Base-by-base conservation (phyloP, 2,797 vertebrate genomes). In the Channallabes apus region DNA sequence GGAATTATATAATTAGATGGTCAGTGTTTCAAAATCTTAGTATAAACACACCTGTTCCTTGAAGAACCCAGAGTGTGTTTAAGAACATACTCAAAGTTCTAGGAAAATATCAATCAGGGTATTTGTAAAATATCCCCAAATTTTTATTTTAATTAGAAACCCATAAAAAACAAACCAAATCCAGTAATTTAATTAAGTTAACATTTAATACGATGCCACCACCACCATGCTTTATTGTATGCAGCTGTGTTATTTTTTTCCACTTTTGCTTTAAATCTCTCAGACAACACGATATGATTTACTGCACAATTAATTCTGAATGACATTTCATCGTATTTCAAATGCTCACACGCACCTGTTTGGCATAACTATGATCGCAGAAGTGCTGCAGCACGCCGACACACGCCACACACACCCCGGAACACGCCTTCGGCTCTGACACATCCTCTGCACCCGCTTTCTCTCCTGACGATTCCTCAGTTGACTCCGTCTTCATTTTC, bases 361-460 rank as follows among this genome's bases (percentile, higher is more conserved):
- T 91, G 32, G 96, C 94, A 90, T 97, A 97, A 77, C 91, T 86
- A 18, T 80, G 65, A 86, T 95, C 93, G 2, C 96, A 96, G 86
- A 96, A 94, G 4, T 96, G 93, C 92, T 99, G 97, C 38, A 99
- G 95, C 86, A 99, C 88, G 69, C 98, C 98, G 90, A 99, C 88
- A 90, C 98, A 99, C 71, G 95, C 88, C 12, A 95, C 97, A 87
- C 98, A 99, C 54, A 95, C 93, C 3, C 65, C 35, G 1, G 77
- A 27, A 82, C 87, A 69, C 0, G 67, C 29, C n/a, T 65, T 24
- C 2, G 64, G 59, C 20, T 41, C 8, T 0, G 0, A 6, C 9
- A 89, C 77, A 3, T 75, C 9, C 9, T 61, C 88, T 0, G 62
- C 86, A 1, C 82, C 11, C 1, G 3, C 5, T 0, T 75, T 91